These are phyloP conservation scores for Drosophila atripex DNA, from an alignment of 2,888 invertebrate genomes.

Conservation along the genomic window DNA sequence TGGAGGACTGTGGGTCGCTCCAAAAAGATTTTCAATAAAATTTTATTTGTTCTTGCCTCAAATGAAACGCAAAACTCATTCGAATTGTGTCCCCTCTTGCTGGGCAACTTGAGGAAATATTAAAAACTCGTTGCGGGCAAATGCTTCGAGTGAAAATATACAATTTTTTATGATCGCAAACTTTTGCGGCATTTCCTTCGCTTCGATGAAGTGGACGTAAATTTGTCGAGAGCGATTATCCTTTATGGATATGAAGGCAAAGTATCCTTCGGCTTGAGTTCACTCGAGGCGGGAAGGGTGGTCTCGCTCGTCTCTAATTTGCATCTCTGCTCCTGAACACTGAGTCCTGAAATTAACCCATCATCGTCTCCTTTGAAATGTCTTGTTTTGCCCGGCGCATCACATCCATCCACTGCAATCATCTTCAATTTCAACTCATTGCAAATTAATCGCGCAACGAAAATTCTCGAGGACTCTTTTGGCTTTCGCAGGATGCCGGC, in stretches of 20 bases:
- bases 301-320: constrained; percentile 12
- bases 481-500: constrained; percentile 18
- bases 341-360: constrained; percentile 3
- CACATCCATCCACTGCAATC: constrained; percentile 64
- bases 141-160: constrained; percentile 35
- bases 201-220: constrained; percentile 18
- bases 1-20: constrained; percentile 16
- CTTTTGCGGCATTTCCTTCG: constrained; percentile 12
- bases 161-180: constrained; percentile 29
- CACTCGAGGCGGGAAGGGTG: neutral
- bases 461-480: constrained; percentile 12
- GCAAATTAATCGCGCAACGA: constrained; percentile 67
- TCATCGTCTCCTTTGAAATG: constrained; percentile 11
- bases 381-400: constrained; percentile 3
- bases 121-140: constrained; percentile 68
- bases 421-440: constrained; percentile 78
- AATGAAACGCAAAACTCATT: constrained; percentile 50
- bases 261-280: neutral
- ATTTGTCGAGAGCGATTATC: constrained; percentile 49
- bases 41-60: constrained; percentile 63
- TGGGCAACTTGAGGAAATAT: constrained; percentile 53
- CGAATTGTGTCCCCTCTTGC: constrained; percentile 11
- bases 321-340: neutral
- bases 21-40: constrained; percentile 71
- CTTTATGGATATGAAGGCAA: constrained; percentile 33